phyloP scores from a whole-genome alignment of 2,113 vertebrate species.

The Albula glossodonta region DNA sequence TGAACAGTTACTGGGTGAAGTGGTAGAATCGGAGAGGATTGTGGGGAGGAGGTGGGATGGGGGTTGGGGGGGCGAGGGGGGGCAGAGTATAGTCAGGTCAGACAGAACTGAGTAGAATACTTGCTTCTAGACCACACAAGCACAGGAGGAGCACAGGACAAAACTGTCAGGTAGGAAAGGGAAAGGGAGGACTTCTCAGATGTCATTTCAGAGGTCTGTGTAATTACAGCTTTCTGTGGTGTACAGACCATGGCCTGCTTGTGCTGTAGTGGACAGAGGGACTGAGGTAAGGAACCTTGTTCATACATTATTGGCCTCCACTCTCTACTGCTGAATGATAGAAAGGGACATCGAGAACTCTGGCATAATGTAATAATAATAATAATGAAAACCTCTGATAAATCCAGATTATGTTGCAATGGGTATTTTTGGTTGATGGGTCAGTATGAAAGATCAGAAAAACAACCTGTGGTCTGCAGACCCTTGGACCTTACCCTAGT shows the following conservation, averaged over 20 bases:
- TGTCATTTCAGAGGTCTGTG: not conserved
- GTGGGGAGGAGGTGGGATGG: not conserved
- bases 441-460: too few relatives aligned
- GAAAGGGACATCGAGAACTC: not conserved
- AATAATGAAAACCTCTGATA: too few relatives aligned
- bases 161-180: not conserved
- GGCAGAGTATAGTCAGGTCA: slow-evolving; percentile 60
- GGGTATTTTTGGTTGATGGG: not conserved
- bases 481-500: not conserved
- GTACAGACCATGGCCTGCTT: not conserved
- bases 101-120: not conserved
- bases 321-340: not conserved
- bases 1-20: slow-evolving; percentile 78
- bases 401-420: not conserved
- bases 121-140: slow-evolving; percentile 2
- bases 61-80: slow-evolving; percentile 27
- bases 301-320: not conserved
- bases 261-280: not conserved
- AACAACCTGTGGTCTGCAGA: too few relatives aligned
- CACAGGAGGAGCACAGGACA: not conserved
- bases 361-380: too few relatives aligned
- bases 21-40: slow-evolving; percentile 1
- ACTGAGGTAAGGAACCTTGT: not conserved
- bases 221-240: not conserved
- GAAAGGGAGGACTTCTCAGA: not conserved